Conservation (phyloP, 2,113 vertebrate species). For the Oreochromis spilurus region DNA sequence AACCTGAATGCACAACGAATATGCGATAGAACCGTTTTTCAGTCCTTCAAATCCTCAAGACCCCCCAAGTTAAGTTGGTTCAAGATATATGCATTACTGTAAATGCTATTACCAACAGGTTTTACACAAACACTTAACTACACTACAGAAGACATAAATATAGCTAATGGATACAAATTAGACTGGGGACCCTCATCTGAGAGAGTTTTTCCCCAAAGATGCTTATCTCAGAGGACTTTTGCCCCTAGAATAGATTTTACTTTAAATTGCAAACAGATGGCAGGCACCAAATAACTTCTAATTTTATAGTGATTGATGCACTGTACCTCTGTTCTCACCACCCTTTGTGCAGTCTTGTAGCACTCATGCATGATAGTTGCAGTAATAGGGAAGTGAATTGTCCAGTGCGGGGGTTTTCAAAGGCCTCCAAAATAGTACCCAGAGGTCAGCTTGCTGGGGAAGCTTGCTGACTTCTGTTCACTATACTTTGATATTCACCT, state of each 20-base stretch:
- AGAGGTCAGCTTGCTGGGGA: not conserved
- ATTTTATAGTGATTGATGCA: slow-evolving; percentile 22
- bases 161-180: slow-evolving; percentile 53
- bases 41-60: slow-evolving; percentile 13
- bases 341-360: not conserved
- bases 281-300: not conserved
- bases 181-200: slow-evolving; percentile 52
- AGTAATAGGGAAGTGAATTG: not conserved
- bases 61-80: slow-evolving; percentile 42
- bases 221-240: slow-evolving; percentile 53
- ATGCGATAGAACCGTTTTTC: not conserved
- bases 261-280: slow-evolving; percentile 62
- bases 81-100: slow-evolving; percentile 24
- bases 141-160: slow-evolving; percentile 39
- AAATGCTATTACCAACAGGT: slow-evolving; percentile 29
- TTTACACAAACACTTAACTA: slow-evolving; percentile 34
- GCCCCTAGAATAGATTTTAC: slow-evolving; percentile 27
- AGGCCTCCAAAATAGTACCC: not conserved
- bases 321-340: not conserved
- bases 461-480: not conserved
- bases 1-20: slow-evolving; percentile 29
- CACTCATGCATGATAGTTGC: not conserved
- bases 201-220: slow-evolving; percentile 48
- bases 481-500: not conserved
- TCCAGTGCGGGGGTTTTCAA: not conserved